phyloP scores from a whole-genome alignment of 1,140 invertebrate genomes.

The Sinonovacula constricta region DNA sequence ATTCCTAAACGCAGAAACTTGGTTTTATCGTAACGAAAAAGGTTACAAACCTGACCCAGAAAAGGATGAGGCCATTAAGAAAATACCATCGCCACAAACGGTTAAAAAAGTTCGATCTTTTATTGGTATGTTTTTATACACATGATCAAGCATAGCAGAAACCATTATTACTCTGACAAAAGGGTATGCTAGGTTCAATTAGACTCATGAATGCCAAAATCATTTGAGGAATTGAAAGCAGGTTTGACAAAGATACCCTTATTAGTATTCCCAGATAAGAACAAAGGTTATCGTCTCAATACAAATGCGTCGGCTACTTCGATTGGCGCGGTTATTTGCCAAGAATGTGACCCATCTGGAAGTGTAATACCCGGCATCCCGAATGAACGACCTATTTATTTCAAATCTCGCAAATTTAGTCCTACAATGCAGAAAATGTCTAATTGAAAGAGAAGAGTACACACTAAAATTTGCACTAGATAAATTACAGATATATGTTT shows the following conservation, averaged over 20 bases:
- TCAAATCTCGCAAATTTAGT: conserved; percentile 55
- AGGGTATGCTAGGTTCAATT: conserved; percentile 72
- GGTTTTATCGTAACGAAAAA: too few relatives aligned
- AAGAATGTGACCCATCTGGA: conserved; percentile 25
- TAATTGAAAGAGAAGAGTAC: conserved; percentile 57
- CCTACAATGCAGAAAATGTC: conserved; percentile 40
- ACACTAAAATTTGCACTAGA: conserved; percentile 61
- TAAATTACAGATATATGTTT: conserved; percentile 64
- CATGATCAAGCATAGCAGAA: conserved; percentile 75
- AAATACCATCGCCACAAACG: too few relatives aligned
- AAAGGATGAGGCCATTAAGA: too few relatives aligned
- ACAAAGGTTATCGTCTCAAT: conserved; percentile 51
- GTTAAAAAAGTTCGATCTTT: conserved; percentile 79
- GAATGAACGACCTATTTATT: conserved; percentile 55
- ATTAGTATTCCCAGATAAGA: conserved; percentile 51
- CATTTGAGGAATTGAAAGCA: conserved; percentile 60
- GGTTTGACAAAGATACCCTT: conserved; percentile 48
- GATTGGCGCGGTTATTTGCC: conserved; percentile 44
- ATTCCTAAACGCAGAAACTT: too few relatives aligned
- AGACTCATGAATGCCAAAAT: conserved; percentile 54
- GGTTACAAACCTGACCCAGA: too few relatives aligned
- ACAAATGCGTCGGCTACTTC: conserved; percentile 54
- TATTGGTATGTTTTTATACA: conserved; percentile 79
- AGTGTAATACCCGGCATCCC: neutral
- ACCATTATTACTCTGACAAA: conserved; percentile 75